A percentile compares a stretch with the other conserved stretches of the same genome.
These are phyloP conservation scores for Phoxinus phoxinus DNA, from an alignment of 2,113 vertebrate genomes.

Conservation along the genomic window DNA sequence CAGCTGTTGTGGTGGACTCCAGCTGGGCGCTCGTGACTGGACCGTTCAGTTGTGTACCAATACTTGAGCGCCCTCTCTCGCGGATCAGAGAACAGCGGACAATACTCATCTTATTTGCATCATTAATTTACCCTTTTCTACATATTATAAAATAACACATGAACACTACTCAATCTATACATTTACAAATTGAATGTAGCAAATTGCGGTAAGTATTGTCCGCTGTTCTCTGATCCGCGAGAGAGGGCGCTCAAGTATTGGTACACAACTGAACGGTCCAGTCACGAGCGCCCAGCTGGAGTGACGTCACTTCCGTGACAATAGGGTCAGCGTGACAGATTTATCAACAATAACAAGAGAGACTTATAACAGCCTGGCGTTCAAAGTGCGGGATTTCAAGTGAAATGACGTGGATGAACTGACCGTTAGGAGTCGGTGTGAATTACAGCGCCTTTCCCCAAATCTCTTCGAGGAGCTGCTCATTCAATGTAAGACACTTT, in stretches of 20 bases:
- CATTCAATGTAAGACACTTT: slow-evolving; percentile 17
- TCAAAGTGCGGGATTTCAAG: slow-evolving; percentile 20
- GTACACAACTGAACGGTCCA: background rate
- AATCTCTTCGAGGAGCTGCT: background rate
- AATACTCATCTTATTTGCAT: background rate
- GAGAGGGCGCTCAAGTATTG: background rate
- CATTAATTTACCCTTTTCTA: background rate
- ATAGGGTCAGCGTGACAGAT: slow-evolving; percentile 42
- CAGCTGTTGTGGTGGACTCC: too few species aligned
- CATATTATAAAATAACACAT: background rate
- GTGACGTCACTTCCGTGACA: slow-evolving; percentile 55
- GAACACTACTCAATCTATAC: background rate
- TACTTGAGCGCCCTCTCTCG: background rate
- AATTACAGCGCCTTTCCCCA: background rate
- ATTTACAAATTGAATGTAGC: background rate
- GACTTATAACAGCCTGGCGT: background rate
- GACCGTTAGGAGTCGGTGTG: background rate
- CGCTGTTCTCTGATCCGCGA: background rate
- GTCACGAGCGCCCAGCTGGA: background rate
- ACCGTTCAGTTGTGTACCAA: background rate
- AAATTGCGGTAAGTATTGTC: too few species aligned
- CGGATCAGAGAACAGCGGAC: background rate
- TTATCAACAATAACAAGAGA: slow-evolving; percentile 50
- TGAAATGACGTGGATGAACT: background rate
- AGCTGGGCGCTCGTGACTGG: background rate